These are phyloP conservation scores for Tauraco erythrolophus DNA, from an alignment of 2,113 vertebrate genomes.

Conservation along the genomic window DNA sequence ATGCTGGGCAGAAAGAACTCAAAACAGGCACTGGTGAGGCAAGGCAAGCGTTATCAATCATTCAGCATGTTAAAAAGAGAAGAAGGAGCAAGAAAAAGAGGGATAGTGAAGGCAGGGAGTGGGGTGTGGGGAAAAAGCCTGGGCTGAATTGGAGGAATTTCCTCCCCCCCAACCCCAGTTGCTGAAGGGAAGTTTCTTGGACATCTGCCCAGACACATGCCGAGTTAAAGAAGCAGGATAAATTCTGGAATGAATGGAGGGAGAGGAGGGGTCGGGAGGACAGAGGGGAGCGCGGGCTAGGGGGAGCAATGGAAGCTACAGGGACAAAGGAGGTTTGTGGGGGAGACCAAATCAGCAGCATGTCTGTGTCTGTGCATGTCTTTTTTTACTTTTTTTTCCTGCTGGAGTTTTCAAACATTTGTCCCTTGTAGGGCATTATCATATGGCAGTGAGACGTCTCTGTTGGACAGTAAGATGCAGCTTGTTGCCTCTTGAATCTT, in stretches of 20 bases:
- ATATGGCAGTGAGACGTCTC: background rate
- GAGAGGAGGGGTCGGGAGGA: constrained; percentile 60
- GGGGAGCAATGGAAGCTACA: background rate
- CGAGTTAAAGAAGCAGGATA: constrained; percentile 82
- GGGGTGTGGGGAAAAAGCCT: constrained; percentile 37
- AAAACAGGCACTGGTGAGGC: constrained; percentile 54
- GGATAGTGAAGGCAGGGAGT: constrained; percentile 51
- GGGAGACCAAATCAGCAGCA: background rate
- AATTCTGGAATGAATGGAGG: constrained; percentile 78
- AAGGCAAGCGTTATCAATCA: constrained; percentile 74
- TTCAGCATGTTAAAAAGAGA: constrained; percentile 73
- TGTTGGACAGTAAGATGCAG: background rate
- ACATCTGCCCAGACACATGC: constrained; percentile 98
- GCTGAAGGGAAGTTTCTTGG: constrained; percentile 85
- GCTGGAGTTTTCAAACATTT: constrained; percentile 31
- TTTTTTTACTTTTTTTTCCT: background rate
- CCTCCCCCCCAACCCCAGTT: constrained; percentile 4
- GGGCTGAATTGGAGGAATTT: constrained; percentile 74
- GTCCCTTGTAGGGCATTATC: constrained; percentile 18
- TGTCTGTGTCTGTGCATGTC: background rate
- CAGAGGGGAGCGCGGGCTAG: constrained; percentile 34
- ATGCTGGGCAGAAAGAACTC: constrained; percentile 79
- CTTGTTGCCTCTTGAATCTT: background rate
- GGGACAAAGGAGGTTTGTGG: constrained; percentile 70
- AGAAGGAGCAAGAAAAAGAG: constrained; percentile 70